A percentile compares a stretch with the other conserved stretches of the same genome.
phyloP scores from a whole-genome alignment of 2,113 vertebrate genomes.

The Brachirus orientalis region DNA sequence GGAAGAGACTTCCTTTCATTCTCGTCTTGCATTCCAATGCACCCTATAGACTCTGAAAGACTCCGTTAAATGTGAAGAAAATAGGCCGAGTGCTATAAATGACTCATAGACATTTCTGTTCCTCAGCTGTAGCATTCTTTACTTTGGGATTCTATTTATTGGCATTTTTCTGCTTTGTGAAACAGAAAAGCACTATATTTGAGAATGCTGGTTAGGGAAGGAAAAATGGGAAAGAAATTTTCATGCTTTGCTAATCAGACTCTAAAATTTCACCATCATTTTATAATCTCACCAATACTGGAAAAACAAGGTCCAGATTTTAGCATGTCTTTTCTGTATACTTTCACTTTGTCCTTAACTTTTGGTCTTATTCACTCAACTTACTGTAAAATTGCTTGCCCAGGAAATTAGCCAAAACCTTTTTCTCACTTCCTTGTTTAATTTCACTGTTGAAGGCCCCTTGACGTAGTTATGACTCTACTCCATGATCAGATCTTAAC shows the following conservation, averaged over 20 bases:
- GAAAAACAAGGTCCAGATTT: not conserved
- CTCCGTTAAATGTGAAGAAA: conserved; percentile 72
- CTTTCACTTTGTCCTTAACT: too few relatives aligned
- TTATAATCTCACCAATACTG: not conserved
- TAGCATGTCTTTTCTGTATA: too few relatives aligned
- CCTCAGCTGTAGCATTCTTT: conserved; percentile 53
- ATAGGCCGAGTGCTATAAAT: conserved; percentile 49
- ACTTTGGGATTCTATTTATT: conserved; percentile 59
- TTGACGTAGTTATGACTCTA: too few relatives aligned
- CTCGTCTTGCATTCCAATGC: conserved; percentile 76
- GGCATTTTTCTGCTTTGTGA: conserved; percentile 49
- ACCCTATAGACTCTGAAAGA: conserved; percentile 71
- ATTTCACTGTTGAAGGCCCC: not conserved
- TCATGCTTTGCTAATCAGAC: not conserved
- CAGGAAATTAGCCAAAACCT: too few relatives aligned
- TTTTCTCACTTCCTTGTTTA: not conserved
- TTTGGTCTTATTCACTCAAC: too few relatives aligned
- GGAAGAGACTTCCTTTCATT: conserved; percentile 80
- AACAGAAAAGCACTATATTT: conserved; percentile 39
- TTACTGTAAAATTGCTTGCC: too few relatives aligned
- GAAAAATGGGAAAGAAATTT: conserved; percentile 11
- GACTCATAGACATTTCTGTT: conserved; percentile 77
- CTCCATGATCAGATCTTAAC: too few relatives aligned
- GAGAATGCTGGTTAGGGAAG: too few relatives aligned
- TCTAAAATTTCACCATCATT: not conserved